Evolutionary conservation across 2,113 vertebrate genomes (phyloP).

Genomic region (Lathamus discolor): DNA sequence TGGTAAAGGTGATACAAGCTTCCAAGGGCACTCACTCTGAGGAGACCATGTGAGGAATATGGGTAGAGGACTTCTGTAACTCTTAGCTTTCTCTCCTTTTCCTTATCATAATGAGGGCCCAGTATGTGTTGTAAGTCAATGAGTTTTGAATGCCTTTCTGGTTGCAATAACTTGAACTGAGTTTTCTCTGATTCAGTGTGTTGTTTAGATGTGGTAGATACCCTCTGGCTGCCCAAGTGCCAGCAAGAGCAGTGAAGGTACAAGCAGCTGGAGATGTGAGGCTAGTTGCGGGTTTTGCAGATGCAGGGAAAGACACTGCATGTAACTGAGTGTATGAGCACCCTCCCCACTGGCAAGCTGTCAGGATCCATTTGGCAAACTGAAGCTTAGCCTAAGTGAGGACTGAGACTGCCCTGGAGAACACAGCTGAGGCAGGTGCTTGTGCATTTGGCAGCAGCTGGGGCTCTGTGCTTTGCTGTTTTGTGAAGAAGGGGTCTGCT

Average conservation of each 20-base stretch:
- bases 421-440: neutral
- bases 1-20: neutral
- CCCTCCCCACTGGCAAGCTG: neutral
- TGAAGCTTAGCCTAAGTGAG: neutral
- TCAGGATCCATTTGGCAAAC: neutral
- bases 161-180: neutral
- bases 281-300: neutral
- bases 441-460: neutral
- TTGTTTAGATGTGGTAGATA: neutral
- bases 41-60: neutral
- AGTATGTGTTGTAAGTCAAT: neutral
- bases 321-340: neutral
- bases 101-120: neutral
- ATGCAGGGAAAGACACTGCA: neutral
- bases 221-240: neutral
- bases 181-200: neutral
- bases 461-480: neutral
- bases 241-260: neutral
- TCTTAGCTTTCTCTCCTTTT: neutral
- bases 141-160: neutral
- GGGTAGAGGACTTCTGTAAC: neutral
- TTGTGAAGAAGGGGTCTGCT: neutral
- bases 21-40: fast-evolving
- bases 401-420: neutral
- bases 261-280: neutral